phyloP scores from a whole-genome alignment of 1,140 invertebrate species.

The Drosophila erecta region DNA sequence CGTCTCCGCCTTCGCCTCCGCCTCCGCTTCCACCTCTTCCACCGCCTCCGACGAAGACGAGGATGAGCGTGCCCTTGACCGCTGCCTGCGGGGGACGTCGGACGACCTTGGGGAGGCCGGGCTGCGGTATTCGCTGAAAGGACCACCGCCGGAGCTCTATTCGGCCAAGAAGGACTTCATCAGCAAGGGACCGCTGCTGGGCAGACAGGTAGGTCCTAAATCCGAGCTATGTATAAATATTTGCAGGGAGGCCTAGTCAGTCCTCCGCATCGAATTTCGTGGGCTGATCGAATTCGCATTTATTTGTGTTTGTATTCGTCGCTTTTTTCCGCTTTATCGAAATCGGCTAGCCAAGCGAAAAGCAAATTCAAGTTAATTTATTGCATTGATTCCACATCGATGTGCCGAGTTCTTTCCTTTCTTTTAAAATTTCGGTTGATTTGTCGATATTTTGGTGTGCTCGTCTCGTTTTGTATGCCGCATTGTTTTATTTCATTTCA shows the following conservation, averaged over 20 bases:
- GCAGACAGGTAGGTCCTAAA: conserved; percentile 69
- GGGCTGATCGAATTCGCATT: conserved; percentile 40
- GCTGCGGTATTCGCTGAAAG: conserved; percentile 74
- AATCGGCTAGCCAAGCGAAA: conserved; percentile 66
- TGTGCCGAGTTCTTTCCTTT: conserved; percentile 77
- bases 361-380: conserved; percentile 74
- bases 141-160: conserved; percentile 73
- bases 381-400: conserved; percentile 79
- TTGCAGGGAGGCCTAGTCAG: conserved; percentile 14
- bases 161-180: conserved; percentile 78
- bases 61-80: conserved; percentile 12
- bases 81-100: conserved; percentile 17
- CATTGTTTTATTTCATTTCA: conserved; percentile 16
- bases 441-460: conserved; percentile 74
- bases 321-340: conserved; percentile 45
- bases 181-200: conserved; percentile 60
- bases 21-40: not conserved
- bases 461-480: conserved; percentile 53
- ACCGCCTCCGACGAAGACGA: not conserved
- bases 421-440: conserved; percentile 80
- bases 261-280: conserved; percentile 37
- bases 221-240: not conserved
- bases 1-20: not conserved
- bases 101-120: conserved; percentile 42
- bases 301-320: conserved; percentile 45